Base-by-base conservation (phyloP, 2,888 invertebrate genomes). In the Hoplodrina ambigua region DNA sequence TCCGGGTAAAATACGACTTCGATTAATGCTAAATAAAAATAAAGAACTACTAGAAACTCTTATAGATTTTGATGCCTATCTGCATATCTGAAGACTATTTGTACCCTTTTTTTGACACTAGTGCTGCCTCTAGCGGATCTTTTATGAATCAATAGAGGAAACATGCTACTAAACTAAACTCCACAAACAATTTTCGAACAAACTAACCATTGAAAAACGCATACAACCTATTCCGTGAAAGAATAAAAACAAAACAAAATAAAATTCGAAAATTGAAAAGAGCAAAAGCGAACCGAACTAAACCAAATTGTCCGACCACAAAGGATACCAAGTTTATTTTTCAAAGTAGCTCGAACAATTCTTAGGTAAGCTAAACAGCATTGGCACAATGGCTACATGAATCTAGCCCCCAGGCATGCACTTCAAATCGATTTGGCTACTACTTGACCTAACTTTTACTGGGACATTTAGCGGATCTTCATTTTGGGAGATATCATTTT, bases 381-480 rank as follows among this genome's bases (percentile, higher is more conserved):
- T 87, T 87, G 88, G 86, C 85, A 84, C 83, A 84, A 76, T 81
- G 72, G 85, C 83, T 81, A 83, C 86, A 87, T 85, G 88, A 86
- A 86, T 87, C 86, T 80, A 85, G 84, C 87, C 88, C 74, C 73
- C 69, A 75, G 88, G 89, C 84, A 81, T 80, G 77, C 82, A 83
- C 88, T 89, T 87, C 86, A 87, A 87, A 90, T 91, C 90, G 91
- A 91, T 91, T 91, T 90, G 89, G 90, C 90, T 89, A 83, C 88
- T 86, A 85, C 86, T 89, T 87, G 87, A 87, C 88, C 88, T 82
- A 83, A 59, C 86, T 60, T 52, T 15, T 81, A 86, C 84, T 75
- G 46, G 65, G 76, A 58, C 13, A 37, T 67, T 58, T 17, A 4
- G 50, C 58, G 37, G 41, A 20, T 56, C 15, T 44, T 53, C 13